Base-by-base conservation (phyloP, 1,140 invertebrate genomes). In the Eriosoma lanigerum region DNA sequence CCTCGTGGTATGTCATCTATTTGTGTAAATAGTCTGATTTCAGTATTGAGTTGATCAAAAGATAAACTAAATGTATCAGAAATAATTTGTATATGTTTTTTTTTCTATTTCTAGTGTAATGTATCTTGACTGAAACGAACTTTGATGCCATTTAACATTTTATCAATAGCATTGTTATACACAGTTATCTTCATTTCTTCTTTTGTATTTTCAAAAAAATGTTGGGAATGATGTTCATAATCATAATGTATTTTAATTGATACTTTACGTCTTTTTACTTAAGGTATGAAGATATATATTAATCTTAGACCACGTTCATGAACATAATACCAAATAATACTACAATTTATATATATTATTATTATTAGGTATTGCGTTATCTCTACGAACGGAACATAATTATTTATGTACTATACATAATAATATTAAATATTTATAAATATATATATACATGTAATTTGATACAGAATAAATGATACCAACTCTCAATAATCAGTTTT, bases 181-280 rank as follows among this genome's bases (percentile, higher is more conserved):
- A 50, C 44, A 70, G 44, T 70, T 50, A 46, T 24, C 44, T 68
- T 68, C 44, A 68, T 68, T 68, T 68, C 44, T 68, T 68, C 10
- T 46, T 48, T 68, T 46, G 3, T 48, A 26, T 44, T 48, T 24
- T 46, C 3, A 68, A 46, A 48, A 24, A 46, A 46, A 68, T 48
- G 10, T 26, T 68, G 44, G 0, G 17, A 38, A 48, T 68, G 19
- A 26, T 68, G 24, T 8, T 24, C 21, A 46, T 46, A 15, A 46
- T 68, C 12, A n/a, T n/a, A n/a, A n/a, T n/a, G n/a, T 68, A n/a
- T 10, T 68, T 44, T 46, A 9, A 29, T 48, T 68, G 64, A 68
- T 21, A 68, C 21, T 48, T 68, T 48, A 46, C 13, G 4, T 2
- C 21, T 48, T 68, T 48, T 46, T 6, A 68, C 3, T 26, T 44